Percentiles rank a stretch among this genome's conserved stretches.
Conservation (phyloP, 2,797 vertebrate species). For the Erpetoichthys calabaricus region DNA sequence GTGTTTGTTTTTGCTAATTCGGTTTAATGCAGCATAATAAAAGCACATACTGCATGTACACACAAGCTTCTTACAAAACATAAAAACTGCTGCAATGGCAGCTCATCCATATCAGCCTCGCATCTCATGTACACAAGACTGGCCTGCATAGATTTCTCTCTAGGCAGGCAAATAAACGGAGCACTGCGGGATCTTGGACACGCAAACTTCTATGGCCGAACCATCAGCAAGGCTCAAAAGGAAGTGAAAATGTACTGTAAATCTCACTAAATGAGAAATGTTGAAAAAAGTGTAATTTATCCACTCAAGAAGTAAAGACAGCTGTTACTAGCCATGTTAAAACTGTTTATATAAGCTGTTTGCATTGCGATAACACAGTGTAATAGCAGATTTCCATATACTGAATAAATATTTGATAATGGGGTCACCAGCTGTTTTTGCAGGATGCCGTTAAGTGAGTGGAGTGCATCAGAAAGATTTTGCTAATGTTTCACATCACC, state of each 20-base stretch:
- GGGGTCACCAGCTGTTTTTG: conserved; percentile 75
- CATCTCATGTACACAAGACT: conserved; percentile 21
- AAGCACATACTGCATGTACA: conserved; percentile 36
- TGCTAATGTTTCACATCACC: conserved; percentile 38
- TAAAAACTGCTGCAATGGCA: conserved; percentile 26
- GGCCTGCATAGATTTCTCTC: conserved; percentile 26
- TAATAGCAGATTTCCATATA: conserved; percentile 67
- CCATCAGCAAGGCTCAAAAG: conserved; percentile 27
- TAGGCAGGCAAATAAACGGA: conserved; percentile 32
- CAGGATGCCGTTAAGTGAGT: conserved; percentile 81
- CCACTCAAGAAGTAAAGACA: conserved; percentile 48
- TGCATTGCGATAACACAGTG: conserved; percentile 60
- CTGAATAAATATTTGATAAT: conserved; percentile 80
- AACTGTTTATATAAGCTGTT: conserved; percentile 80
- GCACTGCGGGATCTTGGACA: conserved; percentile 31
- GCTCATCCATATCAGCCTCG: conserved; percentile 28
- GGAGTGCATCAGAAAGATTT: conserved; percentile 36
- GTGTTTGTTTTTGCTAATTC: conserved; percentile 50
- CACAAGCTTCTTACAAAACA: conserved; percentile 34
- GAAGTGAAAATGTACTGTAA: conserved; percentile 34
- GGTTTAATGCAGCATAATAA: conserved; percentile 48
- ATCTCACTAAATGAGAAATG: conserved; percentile 47
- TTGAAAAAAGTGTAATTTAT: conserved; percentile 39
- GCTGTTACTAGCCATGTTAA: conserved; percentile 47
- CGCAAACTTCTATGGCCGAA: conserved; percentile 20